Evolutionary conservation across 2,113 vertebrate species (phyloP), one percentile per base, ranked within the genome.

Genomic region (Abramis brama): DNA sequence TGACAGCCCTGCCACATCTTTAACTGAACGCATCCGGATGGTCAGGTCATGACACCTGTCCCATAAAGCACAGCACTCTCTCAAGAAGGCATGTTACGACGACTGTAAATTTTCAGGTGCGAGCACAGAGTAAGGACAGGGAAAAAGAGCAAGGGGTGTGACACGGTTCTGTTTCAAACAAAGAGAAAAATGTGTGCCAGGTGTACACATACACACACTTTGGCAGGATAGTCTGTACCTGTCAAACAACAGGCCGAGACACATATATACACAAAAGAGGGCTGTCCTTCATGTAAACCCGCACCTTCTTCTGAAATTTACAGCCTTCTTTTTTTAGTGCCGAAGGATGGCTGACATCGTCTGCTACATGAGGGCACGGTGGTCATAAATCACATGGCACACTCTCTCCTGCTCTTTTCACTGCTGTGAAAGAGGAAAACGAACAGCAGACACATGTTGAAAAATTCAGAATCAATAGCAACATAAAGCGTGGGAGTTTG

Each of bases 41-140:
- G 30, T 68, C 55, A 76, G 76, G 89, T 85, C 83, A 83, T 36
- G 89, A 87, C 87, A 87, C 68, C 86, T 84, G 79, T 19, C 68
- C 84, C n/a, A 78, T 88, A 87, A 88, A 90, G 80, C 85, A 84
- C 33, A 33, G 30, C 17, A 2, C 73, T 30, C 50, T 83, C 74
- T 52, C 50, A 8, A 8, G 73, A 74, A 55, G 80, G 78, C 82
- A 78, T 78, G 79, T 88, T 86, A 81, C 66, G 45, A 55, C 33
- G n/a, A 33, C 78, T 74, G 75, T 90, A 85, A 85, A 88, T 82
- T 57, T 78, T 79, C 33, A 70, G 50, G 71, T 60, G 59, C 27
- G 39, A 71, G 73, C 21, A 75, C 21, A 45, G 11, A 55, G 25
- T 55, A 9, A 77, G 50, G 75, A 19, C 25, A 77, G 23, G 43